Evolutionary conservation across 2,888 invertebrate species (phyloP).

Genomic region (Strigamia crassipes): DNA sequence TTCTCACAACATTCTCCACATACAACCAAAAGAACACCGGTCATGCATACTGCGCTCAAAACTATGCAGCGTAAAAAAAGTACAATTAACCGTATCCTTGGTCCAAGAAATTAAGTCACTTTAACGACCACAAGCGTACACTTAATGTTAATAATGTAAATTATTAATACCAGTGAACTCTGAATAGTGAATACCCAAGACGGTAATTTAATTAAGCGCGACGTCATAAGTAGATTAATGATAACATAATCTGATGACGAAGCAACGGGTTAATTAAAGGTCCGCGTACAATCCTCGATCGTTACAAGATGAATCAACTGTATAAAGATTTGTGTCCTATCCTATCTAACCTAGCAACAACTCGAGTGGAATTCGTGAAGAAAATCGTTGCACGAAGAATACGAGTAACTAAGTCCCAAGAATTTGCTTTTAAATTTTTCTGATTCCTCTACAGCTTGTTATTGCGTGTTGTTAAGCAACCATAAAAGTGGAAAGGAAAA

Average conservation of each 20-base stretch:
- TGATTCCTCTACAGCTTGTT: too few relatives aligned
- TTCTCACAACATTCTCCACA: background rate
- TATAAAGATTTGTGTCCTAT: slow-evolving; percentile 8
- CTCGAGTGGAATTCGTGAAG: background rate
- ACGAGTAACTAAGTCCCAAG: background rate
- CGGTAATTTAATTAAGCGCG: background rate
- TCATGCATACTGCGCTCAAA: background rate
- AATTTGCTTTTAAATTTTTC: background rate
- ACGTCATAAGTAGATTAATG: background rate
- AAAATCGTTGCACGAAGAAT: background rate
- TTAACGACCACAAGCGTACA: background rate
- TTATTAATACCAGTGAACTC: background rate
- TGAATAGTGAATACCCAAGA: background rate
- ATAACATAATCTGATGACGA: background rate
- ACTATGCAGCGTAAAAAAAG: background rate
- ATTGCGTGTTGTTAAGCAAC: too few relatives aligned
- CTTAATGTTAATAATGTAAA: background rate
- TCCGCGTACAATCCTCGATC: background rate
- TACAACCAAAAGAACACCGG: background rate
- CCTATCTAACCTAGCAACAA: background rate
- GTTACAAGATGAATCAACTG: background rate
- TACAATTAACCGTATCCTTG: background rate
- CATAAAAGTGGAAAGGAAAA: too few relatives aligned
- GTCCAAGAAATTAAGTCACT: background rate
- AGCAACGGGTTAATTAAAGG: background rate